phyloP scores from a whole-genome alignment of 2,888 invertebrate species.

The Orchesellides sinensis region DNA sequence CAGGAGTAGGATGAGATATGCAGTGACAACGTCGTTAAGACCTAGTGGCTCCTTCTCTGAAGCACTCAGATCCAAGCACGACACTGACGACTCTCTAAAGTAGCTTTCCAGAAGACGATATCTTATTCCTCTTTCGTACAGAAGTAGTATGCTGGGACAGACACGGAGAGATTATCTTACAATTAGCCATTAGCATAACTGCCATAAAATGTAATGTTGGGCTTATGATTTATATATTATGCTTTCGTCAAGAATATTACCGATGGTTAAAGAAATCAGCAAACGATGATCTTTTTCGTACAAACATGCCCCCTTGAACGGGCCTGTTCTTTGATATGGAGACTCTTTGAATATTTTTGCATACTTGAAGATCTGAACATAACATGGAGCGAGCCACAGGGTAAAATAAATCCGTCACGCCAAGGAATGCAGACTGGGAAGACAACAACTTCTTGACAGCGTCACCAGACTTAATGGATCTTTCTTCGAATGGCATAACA shows the following conservation, averaged over 20 bases:
- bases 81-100: slow-evolving; percentile 46
- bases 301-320: slow-evolving; percentile 61
- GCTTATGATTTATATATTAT: too few relatives aligned
- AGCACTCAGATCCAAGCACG: slow-evolving; percentile 59
- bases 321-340: slow-evolving; percentile 54
- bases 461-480: slow-evolving; percentile 12
- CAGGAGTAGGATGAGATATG: slow-evolving; percentile 54
- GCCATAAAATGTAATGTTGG: too few relatives aligned
- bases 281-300: slow-evolving; percentile 66
- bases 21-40: slow-evolving; percentile 63
- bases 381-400: slow-evolving; percentile 23
- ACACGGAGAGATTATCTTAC: too few relatives aligned
- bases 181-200: too few relatives aligned
- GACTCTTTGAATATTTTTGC: slow-evolving; percentile 48
- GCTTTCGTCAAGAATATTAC: too few relatives aligned
- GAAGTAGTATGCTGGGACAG: slow-evolving; percentile 43
- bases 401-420: slow-evolving; percentile 64
- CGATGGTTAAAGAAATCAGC: slow-evolving; percentile 67
- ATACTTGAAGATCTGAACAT: slow-evolving; percentile 25
- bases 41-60: slow-evolving; percentile 64
- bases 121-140: slow-evolving; percentile 64
- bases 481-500: background rate
- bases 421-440: slow-evolving; percentile 52
- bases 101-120: slow-evolving; percentile 61
- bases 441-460: slow-evolving; percentile 40